These are phyloP conservation scores for Aphelenchoides bicaudatus DNA, from an alignment of 2,888 invertebrate genomes.

Conservation along the genomic window DNA sequence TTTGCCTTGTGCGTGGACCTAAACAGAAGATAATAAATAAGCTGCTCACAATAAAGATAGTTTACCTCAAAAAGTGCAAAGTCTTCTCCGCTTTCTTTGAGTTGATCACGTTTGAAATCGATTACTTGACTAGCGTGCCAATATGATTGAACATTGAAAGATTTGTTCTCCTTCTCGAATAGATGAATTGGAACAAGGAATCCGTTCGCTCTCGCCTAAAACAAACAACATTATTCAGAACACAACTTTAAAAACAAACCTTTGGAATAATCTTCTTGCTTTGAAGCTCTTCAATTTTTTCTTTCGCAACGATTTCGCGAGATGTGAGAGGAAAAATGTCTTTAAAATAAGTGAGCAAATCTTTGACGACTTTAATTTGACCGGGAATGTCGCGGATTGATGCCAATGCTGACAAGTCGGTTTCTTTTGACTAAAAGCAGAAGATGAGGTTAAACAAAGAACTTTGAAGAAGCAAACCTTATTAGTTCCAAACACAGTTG, in stretches of 20 bases:
- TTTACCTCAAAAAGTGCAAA: slow-evolving; percentile 49
- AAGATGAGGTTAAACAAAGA: slow-evolving; percentile 12
- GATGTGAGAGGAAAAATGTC: slow-evolving; percentile 13
- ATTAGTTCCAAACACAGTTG: too few relatives aligned
- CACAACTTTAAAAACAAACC: slow-evolving; percentile 3
- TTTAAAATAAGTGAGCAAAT: slow-evolving; percentile 9
- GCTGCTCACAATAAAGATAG: slow-evolving; percentile 5
- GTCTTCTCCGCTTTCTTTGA: slow-evolving; percentile 22
- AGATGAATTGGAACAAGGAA: slow-evolving; percentile 55
- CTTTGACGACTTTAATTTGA: slow-evolving; percentile 19
- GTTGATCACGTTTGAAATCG: slow-evolving; percentile 32
- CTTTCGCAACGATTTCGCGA: slow-evolving; percentile 8
- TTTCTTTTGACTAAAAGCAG: neutral
- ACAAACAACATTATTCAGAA: neutral
- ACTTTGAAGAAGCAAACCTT: neutral
- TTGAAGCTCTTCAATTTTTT: slow-evolving; percentile 11
- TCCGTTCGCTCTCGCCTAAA: slow-evolving; percentile 34
- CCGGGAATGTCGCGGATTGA: slow-evolving; percentile 7
- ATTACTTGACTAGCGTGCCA: slow-evolving; percentile 38
- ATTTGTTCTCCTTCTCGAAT: slow-evolving; percentile 52
- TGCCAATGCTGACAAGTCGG: neutral
- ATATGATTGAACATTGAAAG: slow-evolving; percentile 54
- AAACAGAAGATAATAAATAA: slow-evolving; percentile 13
- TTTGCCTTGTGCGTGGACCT: slow-evolving; percentile 31
- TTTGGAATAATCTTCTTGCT: neutral